These are phyloP conservation scores for Drosophila tani DNA, from an alignment of 1,140 invertebrate genomes.

Conservation along the genomic window DNA sequence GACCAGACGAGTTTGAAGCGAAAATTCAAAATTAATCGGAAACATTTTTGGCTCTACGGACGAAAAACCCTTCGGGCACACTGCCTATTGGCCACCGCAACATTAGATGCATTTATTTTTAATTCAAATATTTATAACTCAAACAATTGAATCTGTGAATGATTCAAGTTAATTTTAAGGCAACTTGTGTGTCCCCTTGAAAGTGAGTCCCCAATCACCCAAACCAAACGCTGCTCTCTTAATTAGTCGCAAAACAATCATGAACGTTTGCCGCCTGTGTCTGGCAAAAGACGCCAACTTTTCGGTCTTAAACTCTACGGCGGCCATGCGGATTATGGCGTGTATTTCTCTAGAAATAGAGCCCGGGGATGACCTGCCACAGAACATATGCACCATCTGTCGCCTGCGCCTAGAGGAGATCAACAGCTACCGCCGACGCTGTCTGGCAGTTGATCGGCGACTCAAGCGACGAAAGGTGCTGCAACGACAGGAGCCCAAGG, in stretches of 20 bases:
- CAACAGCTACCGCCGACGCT: conserved; percentile 56
- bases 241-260: conserved; percentile 4
- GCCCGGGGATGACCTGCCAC: conserved; percentile 49
- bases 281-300: conserved; percentile 57
- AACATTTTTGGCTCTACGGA: no score
- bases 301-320: conserved; percentile 12
- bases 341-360: conserved; percentile 65
- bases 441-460: conserved; percentile 46
- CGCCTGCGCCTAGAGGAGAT: conserved; percentile 63
- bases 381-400: conserved; percentile 52
- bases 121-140: not conserved
- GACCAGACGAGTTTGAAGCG: not conserved
- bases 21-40: not conserved
- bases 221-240: no score
- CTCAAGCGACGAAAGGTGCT: conserved; percentile 33
- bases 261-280: conserved; percentile 61
- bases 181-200: not conserved
- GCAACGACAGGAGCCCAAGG: not conserved
- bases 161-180: not conserved
- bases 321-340: conserved; percentile 39
- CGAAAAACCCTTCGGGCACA: not conserved
- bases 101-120: not conserved
- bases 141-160: not conserved
- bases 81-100: no score
- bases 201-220: not conserved